A percentile compares a stretch with the other conserved stretches of the same genome.
Conservation (phyloP, 2,113 vertebrate species). For the Mustelus asterias region DNA sequence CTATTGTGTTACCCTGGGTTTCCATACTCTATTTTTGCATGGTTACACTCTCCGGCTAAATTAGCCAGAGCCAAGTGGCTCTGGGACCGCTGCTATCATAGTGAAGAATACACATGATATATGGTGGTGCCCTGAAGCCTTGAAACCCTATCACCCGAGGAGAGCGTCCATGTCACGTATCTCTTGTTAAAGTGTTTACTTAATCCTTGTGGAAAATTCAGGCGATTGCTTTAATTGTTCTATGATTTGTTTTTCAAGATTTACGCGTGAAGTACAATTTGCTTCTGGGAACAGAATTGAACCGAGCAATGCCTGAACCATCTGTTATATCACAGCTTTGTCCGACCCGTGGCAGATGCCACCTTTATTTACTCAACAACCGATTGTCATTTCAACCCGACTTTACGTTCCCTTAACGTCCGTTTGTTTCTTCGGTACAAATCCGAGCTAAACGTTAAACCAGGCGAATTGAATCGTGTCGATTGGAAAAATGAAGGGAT, state of each 20-base stretch:
- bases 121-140: not conserved
- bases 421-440: not conserved
- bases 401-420: no score
- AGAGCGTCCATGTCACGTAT: not conserved
- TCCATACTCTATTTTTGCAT: slow-evolving; percentile 29
- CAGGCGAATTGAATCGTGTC: not conserved
- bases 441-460: not conserved
- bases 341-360: not conserved
- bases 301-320: not conserved
- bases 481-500: not conserved
- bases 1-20: slow-evolving; percentile 32
- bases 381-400: not conserved
- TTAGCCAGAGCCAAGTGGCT: not conserved
- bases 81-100: not conserved
- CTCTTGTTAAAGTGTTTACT: not conserved
- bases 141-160: not conserved
- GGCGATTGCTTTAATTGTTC: not conserved
- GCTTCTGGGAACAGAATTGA: not conserved
- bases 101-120: not conserved
- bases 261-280: not conserved
- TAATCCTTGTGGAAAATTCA: slow-evolving; percentile 4
- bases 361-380: not conserved
- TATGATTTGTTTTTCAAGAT: slow-evolving; percentile 11
- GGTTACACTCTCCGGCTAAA: slow-evolving; percentile 4
- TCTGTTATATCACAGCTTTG: not conserved